phyloP scores from a whole-genome alignment of 2,888 invertebrate genomes.

The Monochamus alternatus region DNA sequence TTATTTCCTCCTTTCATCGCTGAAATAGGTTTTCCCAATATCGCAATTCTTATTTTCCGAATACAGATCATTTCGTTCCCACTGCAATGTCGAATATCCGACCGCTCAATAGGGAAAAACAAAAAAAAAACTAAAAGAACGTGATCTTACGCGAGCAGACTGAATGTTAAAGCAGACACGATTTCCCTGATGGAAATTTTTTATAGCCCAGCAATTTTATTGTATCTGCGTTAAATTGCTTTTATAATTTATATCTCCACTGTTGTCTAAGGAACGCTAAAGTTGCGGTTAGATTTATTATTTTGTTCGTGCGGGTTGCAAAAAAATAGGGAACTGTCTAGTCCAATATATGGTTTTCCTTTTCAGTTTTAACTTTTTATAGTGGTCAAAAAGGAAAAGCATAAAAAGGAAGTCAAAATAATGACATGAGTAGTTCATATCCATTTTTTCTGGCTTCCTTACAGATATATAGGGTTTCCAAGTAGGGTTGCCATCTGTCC shows the following conservation, averaged over 20 bases:
- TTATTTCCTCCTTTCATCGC: conserved; percentile 22
- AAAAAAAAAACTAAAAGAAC: conserved; percentile 18
- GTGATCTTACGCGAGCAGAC: conserved; percentile 18
- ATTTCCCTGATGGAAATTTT: conserved; percentile 19
- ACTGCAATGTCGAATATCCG: conserved; percentile 21
- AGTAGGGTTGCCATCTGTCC: no score
- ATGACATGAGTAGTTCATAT: no score
- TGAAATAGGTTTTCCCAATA: conserved; percentile 14
- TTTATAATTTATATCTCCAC: background rate
- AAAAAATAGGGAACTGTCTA: no score
- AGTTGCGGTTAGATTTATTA: no score
- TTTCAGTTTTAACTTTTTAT: no score
- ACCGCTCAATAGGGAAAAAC: conserved; percentile 21
- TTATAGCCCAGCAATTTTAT: conserved; percentile 8
- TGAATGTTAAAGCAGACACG: conserved; percentile 18
- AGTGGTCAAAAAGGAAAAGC: no score
- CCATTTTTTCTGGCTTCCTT: no score
- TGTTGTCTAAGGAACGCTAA: background rate
- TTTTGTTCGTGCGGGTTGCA: no score
- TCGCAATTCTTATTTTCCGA: conserved; percentile 23
- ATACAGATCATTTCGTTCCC: conserved; percentile 24
- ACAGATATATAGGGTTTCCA: no score
- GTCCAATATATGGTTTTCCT: no score
- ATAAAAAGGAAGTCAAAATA: no score
- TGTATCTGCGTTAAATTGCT: conserved; percentile 14